These are phyloP conservation scores for Zeugodacus cucurbitae DNA, from an alignment of 1,140 invertebrate species.

Conservation along the genomic window DNA sequence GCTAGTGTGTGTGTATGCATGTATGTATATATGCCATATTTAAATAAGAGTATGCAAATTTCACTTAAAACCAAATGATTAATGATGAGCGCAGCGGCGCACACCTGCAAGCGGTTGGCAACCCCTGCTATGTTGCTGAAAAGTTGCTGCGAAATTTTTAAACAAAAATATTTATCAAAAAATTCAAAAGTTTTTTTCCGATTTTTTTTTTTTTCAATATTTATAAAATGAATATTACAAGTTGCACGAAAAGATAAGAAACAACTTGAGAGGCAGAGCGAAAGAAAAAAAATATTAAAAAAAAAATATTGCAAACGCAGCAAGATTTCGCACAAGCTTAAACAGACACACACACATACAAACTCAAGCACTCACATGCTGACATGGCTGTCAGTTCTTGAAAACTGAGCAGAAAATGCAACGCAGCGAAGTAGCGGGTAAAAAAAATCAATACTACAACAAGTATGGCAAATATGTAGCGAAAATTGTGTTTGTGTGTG, in stretches of 20 bases:
- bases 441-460: conserved; percentile 2
- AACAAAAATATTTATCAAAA: background rate
- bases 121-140: background rate
- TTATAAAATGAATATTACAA: background rate
- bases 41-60: background rate
- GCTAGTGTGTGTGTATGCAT: too few relatives aligned
- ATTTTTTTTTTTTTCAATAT: background rate
- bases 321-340: background rate
- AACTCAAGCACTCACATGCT: background rate
- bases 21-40: too few relatives aligned
- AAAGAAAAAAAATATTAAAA: background rate
- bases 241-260: background rate
- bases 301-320: background rate
- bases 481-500: background rate
- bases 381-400: background rate
- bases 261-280: background rate
- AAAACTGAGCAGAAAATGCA: background rate
- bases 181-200: background rate
- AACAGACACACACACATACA: background rate
- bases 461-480: background rate
- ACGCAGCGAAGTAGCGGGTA: background rate
- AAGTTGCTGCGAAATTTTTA: background rate
- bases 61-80: background rate
- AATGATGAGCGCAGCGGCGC: background rate
- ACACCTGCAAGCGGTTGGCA: too few relatives aligned